Evolutionary conservation across 2,888 invertebrate species (phyloP).

Genomic region (Idaea straminata): DNA sequence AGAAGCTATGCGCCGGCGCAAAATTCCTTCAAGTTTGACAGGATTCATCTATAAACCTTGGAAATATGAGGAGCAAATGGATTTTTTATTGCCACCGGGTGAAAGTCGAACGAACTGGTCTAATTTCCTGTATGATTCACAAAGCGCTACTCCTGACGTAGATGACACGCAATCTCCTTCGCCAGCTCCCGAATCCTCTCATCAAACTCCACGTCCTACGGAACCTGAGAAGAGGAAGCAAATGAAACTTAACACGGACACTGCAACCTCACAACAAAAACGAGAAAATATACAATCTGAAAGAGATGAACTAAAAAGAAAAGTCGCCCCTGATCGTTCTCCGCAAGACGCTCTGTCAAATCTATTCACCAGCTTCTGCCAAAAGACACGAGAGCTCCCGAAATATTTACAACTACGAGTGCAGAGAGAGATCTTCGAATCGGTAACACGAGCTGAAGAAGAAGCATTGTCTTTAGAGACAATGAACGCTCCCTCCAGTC

Average conservation of each 20-base stretch:
- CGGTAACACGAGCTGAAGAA: slow-evolving; percentile 33
- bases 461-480: slow-evolving; percentile 25
- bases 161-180: slow-evolving; percentile 12
- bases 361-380: slow-evolving; percentile 36
- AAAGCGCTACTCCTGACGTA: neutral
- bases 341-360: slow-evolving; percentile 29
- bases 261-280: slow-evolving; percentile 17
- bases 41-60: slow-evolving; percentile 14
- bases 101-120: slow-evolving; percentile 9
- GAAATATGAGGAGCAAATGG: slow-evolving; percentile 29
- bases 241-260: slow-evolving; percentile 12
- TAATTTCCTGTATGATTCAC: neutral
- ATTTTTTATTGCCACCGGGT: slow-evolving; percentile 23
- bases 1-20: slow-evolving; percentile 29
- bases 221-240: slow-evolving; percentile 16
- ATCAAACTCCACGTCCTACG: slow-evolving; percentile 11
- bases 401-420: slow-evolving; percentile 38
- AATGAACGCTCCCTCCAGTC: slow-evolving; percentile 17
- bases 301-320: slow-evolving; percentile 21
- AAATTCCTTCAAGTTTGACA: slow-evolving; percentile 3
- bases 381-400: slow-evolving; percentile 37
- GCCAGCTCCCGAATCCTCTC: slow-evolving; percentile 9
- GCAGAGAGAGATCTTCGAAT: slow-evolving; percentile 36
- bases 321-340: slow-evolving; percentile 15
- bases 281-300: slow-evolving; percentile 20